These are phyloP conservation scores for Hyla sarda DNA, from an alignment of 2,113 vertebrate species.

Conservation along the genomic window DNA sequence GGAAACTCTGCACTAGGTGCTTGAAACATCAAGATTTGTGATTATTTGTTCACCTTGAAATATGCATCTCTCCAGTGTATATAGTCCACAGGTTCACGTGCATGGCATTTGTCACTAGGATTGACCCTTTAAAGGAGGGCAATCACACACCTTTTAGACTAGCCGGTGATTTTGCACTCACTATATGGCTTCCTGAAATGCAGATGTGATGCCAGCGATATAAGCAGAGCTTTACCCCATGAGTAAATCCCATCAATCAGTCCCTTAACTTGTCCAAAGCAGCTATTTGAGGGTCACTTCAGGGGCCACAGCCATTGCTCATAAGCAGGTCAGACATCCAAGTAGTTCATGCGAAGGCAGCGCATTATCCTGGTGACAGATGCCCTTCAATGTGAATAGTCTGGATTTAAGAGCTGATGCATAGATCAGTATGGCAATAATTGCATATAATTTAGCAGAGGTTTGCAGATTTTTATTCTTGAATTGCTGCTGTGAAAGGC, in stretches of 20 bases:
- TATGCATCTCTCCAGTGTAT: too few relatives aligned
- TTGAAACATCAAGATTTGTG: not conserved
- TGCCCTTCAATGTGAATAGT: not conserved
- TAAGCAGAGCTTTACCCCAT: too few relatives aligned
- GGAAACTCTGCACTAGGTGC: too few relatives aligned
- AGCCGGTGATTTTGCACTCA: not conserved
- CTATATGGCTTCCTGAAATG: not conserved
- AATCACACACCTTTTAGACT: not conserved
- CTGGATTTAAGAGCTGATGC: not conserved
- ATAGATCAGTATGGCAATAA: not conserved
- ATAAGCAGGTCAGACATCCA: not conserved
- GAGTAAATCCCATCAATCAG: not conserved
- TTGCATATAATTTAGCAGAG: not conserved
- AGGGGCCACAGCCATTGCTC: not conserved
- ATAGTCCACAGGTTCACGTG: not conserved
- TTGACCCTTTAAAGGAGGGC: not conserved
- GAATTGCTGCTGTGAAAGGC: constrained; percentile 3
- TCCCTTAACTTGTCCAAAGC: not conserved
- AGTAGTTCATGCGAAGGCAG: not conserved
- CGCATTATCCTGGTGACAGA: not conserved
- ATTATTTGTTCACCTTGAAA: not conserved
- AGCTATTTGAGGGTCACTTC: not conserved
- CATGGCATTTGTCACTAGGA: not conserved
- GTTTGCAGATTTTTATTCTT: not conserved
- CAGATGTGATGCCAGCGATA: not conserved